Percentiles rank a stretch among this genome's conserved stretches.
phyloP scores from a whole-genome alignment of 2,797 vertebrate species.

The Cercopithecus hamlyni region DNA sequence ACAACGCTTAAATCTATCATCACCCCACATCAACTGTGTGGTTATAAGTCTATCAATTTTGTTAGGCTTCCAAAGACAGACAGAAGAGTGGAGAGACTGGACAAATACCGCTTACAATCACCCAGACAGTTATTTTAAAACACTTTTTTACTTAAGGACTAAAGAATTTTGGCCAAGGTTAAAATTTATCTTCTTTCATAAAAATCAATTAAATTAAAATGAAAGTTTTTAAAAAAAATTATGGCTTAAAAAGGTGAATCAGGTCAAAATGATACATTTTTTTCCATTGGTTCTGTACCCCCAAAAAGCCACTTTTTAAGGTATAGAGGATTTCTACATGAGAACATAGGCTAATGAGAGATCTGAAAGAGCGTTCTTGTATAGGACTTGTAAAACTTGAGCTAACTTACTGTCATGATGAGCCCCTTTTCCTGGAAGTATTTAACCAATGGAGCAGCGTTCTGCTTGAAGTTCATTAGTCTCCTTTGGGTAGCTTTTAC shows the following conservation, averaged over 20 bases:
- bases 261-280: background rate
- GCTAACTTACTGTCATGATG: conserved; percentile 92
- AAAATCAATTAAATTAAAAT: background rate
- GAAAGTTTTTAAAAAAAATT: background rate
- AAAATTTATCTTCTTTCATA: background rate
- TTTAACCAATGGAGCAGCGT: conserved; percentile 94
- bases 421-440: conserved; percentile 98
- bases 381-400: background rate
- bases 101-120: conserved; percentile 14
- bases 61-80: background rate
- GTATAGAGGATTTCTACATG: background rate
- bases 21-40: background rate
- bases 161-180: background rate
- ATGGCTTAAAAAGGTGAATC: conserved; percentile 1
- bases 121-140: background rate
- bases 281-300: background rate
- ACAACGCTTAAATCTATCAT: background rate
- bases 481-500: conserved; percentile 96
- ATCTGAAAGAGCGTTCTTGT: fast-evolving
- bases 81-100: background rate
- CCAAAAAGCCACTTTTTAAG: background rate
- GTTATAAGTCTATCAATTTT: background rate
- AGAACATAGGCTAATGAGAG: background rate
- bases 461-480: conserved; percentile 97
- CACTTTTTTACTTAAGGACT: background rate